Evolutionary conservation across 1,140 invertebrate species (phyloP).

Genomic region (Anthonomus grandis): DNA sequence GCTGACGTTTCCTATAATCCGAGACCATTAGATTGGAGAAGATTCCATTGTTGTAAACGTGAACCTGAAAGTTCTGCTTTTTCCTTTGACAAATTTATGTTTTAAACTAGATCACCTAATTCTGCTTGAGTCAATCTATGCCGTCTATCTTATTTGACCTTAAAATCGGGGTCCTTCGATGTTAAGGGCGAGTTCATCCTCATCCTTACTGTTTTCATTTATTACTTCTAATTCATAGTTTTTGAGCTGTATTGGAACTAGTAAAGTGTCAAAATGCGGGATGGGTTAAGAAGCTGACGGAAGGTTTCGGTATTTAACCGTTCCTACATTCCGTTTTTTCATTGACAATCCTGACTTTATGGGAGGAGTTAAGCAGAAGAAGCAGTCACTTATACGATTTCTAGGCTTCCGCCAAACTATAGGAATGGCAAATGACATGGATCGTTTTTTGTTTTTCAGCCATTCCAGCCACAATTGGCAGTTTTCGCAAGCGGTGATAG

Average conservation of each 20-base stretch:
- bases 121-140: conserved; percentile 4
- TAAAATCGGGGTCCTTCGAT: not conserved
- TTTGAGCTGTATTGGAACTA: too few relatives aligned
- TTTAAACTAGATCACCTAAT: conserved; percentile 2
- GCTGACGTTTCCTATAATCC: not conserved
- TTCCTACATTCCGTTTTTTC: conserved; percentile 14
- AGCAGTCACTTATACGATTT: too few relatives aligned
- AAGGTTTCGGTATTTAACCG: too few relatives aligned
- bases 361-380: too few relatives aligned
- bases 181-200: not conserved
- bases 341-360: conserved; percentile 4
- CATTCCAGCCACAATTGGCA: too few relatives aligned
- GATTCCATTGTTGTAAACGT: conserved; percentile 9
- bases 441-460: conserved; percentile 15
- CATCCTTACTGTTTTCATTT: too few relatives aligned
- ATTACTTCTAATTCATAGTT: too few relatives aligned
- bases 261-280: conserved; percentile 2
- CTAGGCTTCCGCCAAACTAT: too few relatives aligned
- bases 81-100: conserved; percentile 13
- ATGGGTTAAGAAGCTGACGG: too few relatives aligned
- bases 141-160: not conserved
- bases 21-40: not conserved
- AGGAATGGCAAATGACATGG: conserved; percentile 29
- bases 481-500: too few relatives aligned
- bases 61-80: too few relatives aligned